Conservation (phyloP, 2,797 vertebrate genomes). For the Crenuchus spilurus region DNA sequence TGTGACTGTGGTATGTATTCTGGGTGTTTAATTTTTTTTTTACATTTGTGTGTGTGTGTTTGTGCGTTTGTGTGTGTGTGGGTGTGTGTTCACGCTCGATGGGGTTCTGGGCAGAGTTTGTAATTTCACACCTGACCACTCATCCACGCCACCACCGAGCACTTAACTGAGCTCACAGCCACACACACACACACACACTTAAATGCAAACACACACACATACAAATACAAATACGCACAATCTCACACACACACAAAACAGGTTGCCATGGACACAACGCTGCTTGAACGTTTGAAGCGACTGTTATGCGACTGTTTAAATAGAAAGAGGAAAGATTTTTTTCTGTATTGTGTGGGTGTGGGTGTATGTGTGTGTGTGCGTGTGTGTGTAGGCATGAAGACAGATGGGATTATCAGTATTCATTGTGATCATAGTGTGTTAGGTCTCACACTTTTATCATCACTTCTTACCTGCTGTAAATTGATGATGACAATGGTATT, state of each 20-base stretch:
- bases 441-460: no score
- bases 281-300: slow-evolving; percentile 26
- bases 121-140: slow-evolving; percentile 80
- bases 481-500: neutral
- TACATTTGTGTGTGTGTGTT: slow-evolving; percentile 31
- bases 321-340: slow-evolving; percentile 38
- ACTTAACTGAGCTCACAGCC: slow-evolving; percentile 47
- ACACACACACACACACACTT: slow-evolving; percentile 16
- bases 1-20: slow-evolving; percentile 1
- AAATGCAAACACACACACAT: neutral
- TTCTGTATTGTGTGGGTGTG: neutral
- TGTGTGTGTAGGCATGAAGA: slow-evolving; percentile 23
- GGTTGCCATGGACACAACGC: slow-evolving; percentile 67
- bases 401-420: no score
- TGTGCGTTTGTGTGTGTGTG: slow-evolving; percentile 32
- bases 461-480: no score
- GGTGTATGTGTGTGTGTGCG: neutral
- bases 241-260: neutral
- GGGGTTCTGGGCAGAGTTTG: slow-evolving; percentile 58
- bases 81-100: slow-evolving; percentile 51
- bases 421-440: no score
- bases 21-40: slow-evolving; percentile 36
- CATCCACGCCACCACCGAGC: slow-evolving; percentile 63
- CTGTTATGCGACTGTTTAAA: slow-evolving; percentile 73
- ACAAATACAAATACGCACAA: no score